Percentiles rank a stretch among this genome's conserved stretches.
These are phyloP conservation scores for Agriopis marginaria DNA, from an alignment of 2,888 invertebrate species.

Conservation along the genomic window DNA sequence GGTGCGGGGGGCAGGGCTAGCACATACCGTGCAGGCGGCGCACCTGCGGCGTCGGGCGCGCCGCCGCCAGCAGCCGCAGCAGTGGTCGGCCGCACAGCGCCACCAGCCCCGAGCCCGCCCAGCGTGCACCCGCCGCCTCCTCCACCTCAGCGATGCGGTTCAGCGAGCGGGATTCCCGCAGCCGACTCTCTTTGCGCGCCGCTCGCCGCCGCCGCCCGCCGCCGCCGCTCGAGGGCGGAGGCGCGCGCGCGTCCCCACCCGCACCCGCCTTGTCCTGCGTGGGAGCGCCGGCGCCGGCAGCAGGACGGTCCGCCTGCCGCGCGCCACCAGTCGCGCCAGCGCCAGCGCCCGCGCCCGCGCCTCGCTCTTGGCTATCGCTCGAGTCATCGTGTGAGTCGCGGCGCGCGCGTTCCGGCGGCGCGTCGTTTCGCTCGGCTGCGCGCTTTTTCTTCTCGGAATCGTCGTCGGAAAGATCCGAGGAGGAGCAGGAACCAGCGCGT, in stretches of 20 bases:
- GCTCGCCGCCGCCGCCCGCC: constrained; percentile 72
- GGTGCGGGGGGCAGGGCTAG: constrained; percentile 52
- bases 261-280: constrained; percentile 40
- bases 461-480: constrained; percentile 97
- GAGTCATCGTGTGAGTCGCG: constrained; percentile 95
- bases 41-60: constrained; percentile 69
- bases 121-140: constrained; percentile 86
- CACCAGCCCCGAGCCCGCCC: constrained; percentile 74
- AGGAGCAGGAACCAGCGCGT: constrained; percentile 93
- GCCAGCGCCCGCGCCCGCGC: constrained; percentile 87
- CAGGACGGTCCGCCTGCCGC: constrained; percentile 46
- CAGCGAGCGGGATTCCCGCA: constrained; percentile 93
- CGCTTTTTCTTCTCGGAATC: constrained; percentile 95
- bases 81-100: constrained; percentile 80
- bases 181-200: constrained; percentile 78
- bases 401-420: constrained; percentile 87
- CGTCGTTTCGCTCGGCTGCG: constrained; percentile 88
- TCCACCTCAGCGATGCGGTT: constrained; percentile 95
- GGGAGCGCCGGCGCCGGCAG: constrained; percentile 48
- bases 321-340: constrained; percentile 48
- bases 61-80: constrained; percentile 83
- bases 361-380: constrained; percentile 93
- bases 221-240: constrained; percentile 47
- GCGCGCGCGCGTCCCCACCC: constrained; percentile 57
- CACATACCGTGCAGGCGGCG: constrained; percentile 80